These are phyloP conservation scores for Gymnorhina tibicen DNA, from an alignment of 2,113 vertebrate genomes.

Conservation along the genomic window DNA sequence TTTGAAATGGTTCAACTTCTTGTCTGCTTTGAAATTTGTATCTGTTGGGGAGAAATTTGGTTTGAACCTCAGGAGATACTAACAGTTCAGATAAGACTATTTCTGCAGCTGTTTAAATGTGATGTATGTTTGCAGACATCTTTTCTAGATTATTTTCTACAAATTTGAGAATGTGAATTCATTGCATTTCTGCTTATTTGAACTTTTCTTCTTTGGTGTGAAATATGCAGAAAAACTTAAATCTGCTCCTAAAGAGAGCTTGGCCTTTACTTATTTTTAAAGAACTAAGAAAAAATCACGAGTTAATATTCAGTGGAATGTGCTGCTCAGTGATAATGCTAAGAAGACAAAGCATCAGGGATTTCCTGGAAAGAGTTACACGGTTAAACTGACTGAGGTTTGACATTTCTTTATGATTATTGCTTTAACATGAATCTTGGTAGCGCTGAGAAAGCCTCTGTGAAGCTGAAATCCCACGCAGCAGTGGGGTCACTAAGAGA, in stretches of 20 bases:
- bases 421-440: background rate
- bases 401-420: background rate
- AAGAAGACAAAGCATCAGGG: background rate
- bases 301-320: background rate
- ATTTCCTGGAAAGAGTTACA: constrained; percentile 3
- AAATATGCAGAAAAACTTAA: background rate
- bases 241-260: background rate
- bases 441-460: background rate
- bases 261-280: background rate
- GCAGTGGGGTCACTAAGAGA: background rate
- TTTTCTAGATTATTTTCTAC: background rate
- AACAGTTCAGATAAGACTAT: background rate
- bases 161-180: background rate
- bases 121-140: background rate
- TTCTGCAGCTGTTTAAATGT: background rate
- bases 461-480: background rate
- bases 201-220: background rate
- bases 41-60: background rate
- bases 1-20: constrained; percentile 6
- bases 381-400: background rate
- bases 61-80: background rate
- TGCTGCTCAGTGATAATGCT: background rate
- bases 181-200: background rate
- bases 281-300: background rate
- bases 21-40: background rate